phyloP scores from a whole-genome alignment of 2,113 vertebrate species.

The Thalassarche chlororhynchos region DNA sequence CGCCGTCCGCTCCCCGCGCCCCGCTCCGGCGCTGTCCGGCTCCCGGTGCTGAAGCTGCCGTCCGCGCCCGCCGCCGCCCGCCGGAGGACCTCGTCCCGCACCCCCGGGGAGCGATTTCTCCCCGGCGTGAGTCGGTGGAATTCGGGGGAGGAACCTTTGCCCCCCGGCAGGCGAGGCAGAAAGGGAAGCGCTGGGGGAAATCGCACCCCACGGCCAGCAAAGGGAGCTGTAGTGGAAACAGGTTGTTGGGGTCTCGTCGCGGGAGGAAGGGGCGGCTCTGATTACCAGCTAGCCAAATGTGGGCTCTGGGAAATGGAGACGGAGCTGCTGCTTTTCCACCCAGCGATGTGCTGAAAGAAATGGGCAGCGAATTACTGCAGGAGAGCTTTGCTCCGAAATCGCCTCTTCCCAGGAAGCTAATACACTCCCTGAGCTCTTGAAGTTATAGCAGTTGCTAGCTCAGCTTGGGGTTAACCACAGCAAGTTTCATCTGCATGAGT shows the following conservation, averaged over 20 bases:
- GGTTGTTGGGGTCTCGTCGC: neutral
- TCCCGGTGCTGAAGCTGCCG: neutral
- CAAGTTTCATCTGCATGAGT: neutral
- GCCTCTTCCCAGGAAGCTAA: neutral
- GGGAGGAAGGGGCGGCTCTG: constrained; percentile 34
- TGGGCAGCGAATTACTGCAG: neutral
- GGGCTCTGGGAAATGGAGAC: neutral
- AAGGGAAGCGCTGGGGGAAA: neutral
- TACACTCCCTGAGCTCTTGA: neutral
- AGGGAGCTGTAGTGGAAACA: neutral
- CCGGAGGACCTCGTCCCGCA: neutral
- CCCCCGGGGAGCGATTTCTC: neutral
- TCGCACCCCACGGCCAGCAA: neutral
- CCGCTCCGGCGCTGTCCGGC: neutral
- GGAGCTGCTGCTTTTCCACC: neutral
- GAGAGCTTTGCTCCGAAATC: neutral
- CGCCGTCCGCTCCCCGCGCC: neutral
- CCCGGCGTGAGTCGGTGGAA: neutral
- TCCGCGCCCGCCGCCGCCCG: neutral
- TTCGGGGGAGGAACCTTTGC: neutral
- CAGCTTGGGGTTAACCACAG: neutral
- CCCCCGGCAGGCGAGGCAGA: neutral
- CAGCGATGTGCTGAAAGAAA: neutral
- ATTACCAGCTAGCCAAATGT: neutral
- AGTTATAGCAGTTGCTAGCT: neutral